Evolutionary conservation across 2,113 vertebrate species (phyloP), one percentile per base, ranked within the genome.

Genomic region (Prietella phreatophila): DNA sequence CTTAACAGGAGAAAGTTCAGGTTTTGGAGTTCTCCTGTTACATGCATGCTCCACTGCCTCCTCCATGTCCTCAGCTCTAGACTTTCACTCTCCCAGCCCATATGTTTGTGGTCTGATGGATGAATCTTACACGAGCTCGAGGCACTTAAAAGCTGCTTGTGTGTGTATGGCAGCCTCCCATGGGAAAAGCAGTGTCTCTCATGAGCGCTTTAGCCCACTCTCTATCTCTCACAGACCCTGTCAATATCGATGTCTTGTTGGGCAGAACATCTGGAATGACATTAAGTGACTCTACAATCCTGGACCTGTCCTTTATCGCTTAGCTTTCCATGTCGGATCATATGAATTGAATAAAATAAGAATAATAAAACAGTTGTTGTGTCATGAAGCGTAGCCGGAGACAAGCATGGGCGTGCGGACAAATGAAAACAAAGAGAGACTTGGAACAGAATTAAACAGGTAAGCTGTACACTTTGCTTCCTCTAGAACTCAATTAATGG

Each of bases 91-190:
- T 86, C 82, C 81, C 80, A 82, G 61, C 84, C 86, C 80, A 75
- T 85, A 88, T 85, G 86, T 89, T 86, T 88, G 61, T 85, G 85
- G 85, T 91, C 79, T 87, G 79, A 87, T 42, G 71, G 69, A 90
- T 88, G 75, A 91, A 87, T 83, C 89, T 88, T 88, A 85, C 87
- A 83, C 60, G n/a, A 86, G 81, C 76, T 88, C 84, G 27, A 79
- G 84, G 89, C 89, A 90, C 90, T 90, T 91, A 87, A 87, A 90
- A 88, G 82, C 82, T 50, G 33, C 53, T 87, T 33, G 30, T 56
- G 53, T 88, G 69, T 88, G 2, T 85, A 85, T 67, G 39, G 78
- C 25, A 20, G 20, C 47, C 83, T 90, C 90, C 71, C 71, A 7
- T 88, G 87, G 85, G 88, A 86, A 82, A 39, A 63, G 11, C 47